Base-by-base conservation (phyloP, 2,113 vertebrate species). In the Fulmarus glacialis region DNA sequence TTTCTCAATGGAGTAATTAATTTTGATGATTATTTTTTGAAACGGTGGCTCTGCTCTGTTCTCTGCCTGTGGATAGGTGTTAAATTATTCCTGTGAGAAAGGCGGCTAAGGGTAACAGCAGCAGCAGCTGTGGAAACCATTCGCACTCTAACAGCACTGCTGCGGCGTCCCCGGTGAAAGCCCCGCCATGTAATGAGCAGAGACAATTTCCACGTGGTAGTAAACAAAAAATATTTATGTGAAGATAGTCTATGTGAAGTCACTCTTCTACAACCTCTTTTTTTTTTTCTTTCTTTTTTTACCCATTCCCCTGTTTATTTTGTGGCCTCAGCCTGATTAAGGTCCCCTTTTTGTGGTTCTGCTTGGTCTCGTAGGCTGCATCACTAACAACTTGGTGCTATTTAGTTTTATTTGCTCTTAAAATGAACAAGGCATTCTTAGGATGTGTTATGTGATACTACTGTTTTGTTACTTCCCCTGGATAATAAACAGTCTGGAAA, bases 61-160 rank as follows among this genome's bases (percentile, higher is more conserved):
- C 88, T 56, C 81, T 62, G 93, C 87, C 88, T 27, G 62, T 82
- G 93, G 67, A 73, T 47, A 77, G 92, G 82, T 87, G 96, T 67
- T 86, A n/a, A 86, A 80, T 89, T 58, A 53, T 79, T 96, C 89
- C 97, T 94, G 94, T 88, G 97, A 96, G 98, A 94, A 94, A 77
- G 93, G 85, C 45, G 9, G 72, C 73, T 32, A 30, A 34, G 83
- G 66, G 90, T 42, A 90, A 89, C 74, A 74, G 89, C 97, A 93
- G 93, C 80, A 78, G 93, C 98, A 97, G 97, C 98, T 98, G 98
- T 93, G 97, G 96, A 97, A 98, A 75, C 93, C 97, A 96, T 98
- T 96, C 75, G 30, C 30, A 24, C 73, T 52, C 80, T 47, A 73
- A 89, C 38, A 85, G 93, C 78, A 66, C 83, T 42, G 78, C 59